These are phyloP conservation scores for human DNA, from an alignment of 2,113 vertebrate genomes.

Conservation along the genomic window GRCh38 chr7:89640501-89641000, in stretches of 20 bases:
- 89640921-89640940: fast-evolving
- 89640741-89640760: neutral
- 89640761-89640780: neutral
- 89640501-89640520: neutral
- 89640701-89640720: neutral
- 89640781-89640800: neutral
- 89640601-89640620: neutral
- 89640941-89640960: neutral
- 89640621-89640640: neutral
- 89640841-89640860: neutral
- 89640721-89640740: neutral
- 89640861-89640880: neutral
- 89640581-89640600: neutral
- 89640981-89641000: neutral
- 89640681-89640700: neutral
- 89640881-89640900: neutral
- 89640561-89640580: neutral
- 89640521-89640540: neutral
- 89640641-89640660: neutral
- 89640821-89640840: neutral
- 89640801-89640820: neutral
- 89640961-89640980: neutral
- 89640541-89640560: neutral
- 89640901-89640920: neutral
- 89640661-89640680: neutral